Conservation (phyloP, 92 coral and sea anemone genomes). For the Heteractis magnifica region DNA sequence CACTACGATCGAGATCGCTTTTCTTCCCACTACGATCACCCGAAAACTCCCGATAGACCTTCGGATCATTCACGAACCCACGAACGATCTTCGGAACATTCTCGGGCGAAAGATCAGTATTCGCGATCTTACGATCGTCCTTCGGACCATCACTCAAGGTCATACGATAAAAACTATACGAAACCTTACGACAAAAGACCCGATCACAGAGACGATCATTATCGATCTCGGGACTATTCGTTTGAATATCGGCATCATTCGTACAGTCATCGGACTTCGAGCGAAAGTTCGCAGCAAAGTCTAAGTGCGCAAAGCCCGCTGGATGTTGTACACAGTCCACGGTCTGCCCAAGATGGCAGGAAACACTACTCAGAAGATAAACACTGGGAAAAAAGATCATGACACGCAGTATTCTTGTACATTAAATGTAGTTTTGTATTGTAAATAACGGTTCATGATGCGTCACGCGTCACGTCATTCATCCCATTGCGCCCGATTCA, state of each 20-base stretch:
- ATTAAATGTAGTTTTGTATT: constrained; percentile 2
- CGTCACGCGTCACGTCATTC: constrained; percentile 1
- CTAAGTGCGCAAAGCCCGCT: constrained; percentile 12
- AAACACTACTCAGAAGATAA: constrained; percentile 69
- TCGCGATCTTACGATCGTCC: constrained; percentile 64
- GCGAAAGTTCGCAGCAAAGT: constrained; percentile 45
- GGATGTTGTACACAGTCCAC: constrained; percentile 42
- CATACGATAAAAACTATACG: constrained; percentile 54
- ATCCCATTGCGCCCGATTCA: background rate
- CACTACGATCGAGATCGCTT: constrained; percentile 54
- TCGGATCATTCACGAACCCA: constrained; percentile 68
- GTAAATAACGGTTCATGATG: background rate
- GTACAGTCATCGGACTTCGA: constrained; percentile 57
- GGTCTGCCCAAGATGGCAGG: constrained; percentile 49
- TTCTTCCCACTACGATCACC: constrained; percentile 46
- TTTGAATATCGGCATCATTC: constrained; percentile 78
- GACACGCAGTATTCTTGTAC: constrained; percentile 9
- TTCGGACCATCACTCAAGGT: constrained; percentile 68
- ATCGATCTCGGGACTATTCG: constrained; percentile 75
- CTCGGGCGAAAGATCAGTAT: constrained; percentile 65
- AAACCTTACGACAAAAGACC: constrained; percentile 56
- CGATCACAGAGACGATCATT: constrained; percentile 73
- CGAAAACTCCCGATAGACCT: constrained; percentile 48
- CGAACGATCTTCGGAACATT: constrained; percentile 76
- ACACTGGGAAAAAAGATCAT: constrained; percentile 47